A percentile compares a stretch with the other conserved stretches of the same genome.
Evolutionary conservation across 1,140 invertebrate species (phyloP).

Genomic region (Drosophila suzukii): DNA sequence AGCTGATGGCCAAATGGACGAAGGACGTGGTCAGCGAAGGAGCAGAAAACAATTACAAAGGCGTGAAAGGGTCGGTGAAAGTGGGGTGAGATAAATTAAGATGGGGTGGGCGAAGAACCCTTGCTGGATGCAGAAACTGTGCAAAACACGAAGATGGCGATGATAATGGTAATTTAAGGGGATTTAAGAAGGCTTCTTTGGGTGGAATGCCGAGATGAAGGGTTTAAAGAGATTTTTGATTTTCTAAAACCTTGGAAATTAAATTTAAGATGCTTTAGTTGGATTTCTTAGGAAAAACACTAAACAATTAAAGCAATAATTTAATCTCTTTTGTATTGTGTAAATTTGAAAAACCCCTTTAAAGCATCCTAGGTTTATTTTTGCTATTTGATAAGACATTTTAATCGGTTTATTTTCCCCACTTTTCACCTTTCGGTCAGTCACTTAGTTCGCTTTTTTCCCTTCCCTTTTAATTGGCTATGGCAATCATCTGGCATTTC

Average conservation of each 20-base stretch:
- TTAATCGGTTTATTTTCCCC: neutral
- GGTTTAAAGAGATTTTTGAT: neutral
- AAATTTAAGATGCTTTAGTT: neutral
- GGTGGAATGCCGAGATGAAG: neutral
- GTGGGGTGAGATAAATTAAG: constrained; percentile 15
- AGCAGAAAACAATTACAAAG: constrained; percentile 68
- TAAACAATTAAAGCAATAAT: no score
- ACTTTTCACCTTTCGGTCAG: constrained; percentile 2
- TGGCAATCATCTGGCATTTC: constrained; percentile 65
- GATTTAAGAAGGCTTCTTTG: constrained; percentile 5
- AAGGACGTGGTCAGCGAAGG: constrained; percentile 42
- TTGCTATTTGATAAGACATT: neutral
- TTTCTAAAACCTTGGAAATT: neutral
- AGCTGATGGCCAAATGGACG: constrained; percentile 51
- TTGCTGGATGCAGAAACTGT: neutral
- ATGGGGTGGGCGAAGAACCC: neutral
- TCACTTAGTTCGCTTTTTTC: constrained; percentile 6
- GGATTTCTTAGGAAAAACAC: no score
- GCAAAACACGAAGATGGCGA: constrained; percentile 20
- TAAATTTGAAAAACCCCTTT: neutral
- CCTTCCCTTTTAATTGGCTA: constrained; percentile 59
- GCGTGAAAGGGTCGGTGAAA: constrained; percentile 31
- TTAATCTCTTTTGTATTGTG: no score
- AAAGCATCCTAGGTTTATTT: neutral
- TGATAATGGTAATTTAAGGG: constrained; percentile 31